Evolutionary conservation across 1,140 invertebrate genomes (phyloP).

Genomic region (Psix sp.): DNA sequence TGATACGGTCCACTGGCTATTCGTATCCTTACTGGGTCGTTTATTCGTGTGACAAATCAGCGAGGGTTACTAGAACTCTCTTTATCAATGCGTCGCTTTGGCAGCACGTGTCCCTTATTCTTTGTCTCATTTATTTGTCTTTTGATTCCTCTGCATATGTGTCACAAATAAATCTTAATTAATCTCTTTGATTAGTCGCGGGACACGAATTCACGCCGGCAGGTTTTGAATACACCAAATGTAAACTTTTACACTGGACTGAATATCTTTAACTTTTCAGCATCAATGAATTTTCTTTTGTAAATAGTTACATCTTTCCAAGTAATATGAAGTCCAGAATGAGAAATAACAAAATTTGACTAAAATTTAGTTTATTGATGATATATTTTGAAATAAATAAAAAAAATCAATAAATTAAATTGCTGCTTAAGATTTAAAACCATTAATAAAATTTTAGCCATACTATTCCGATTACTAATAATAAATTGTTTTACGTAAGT

Average conservation of each 20-base stretch:
- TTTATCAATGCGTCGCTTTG: slow-evolving; percentile 39
- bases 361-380: no score
- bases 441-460: no score
- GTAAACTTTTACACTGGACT: slow-evolving; percentile 7
- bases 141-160: slow-evolving; percentile 21
- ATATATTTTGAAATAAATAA: no score
- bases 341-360: no score
- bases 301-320: no score
- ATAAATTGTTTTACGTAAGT: no score
- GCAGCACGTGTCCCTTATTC: slow-evolving; percentile 46
- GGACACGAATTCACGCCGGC: slow-evolving; percentile 24
- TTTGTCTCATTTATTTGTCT: slow-evolving; percentile 36
- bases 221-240: slow-evolving; percentile 21
- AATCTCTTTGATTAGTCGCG: slow-evolving; percentile 44
- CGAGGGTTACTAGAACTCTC: slow-evolving; percentile 43
- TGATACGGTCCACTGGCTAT: slow-evolving; percentile 46
- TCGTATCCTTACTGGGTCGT: slow-evolving; percentile 47
- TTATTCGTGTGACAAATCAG: slow-evolving; percentile 57
- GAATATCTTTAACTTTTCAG: no score
- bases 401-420: no score
- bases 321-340: no score
- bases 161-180: slow-evolving; percentile 41
- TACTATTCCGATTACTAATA: no score
- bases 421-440: no score
- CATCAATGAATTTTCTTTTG: no score